phyloP scores from a whole-genome alignment of 2,888 invertebrate species.

The Apoderus coryli region DNA sequence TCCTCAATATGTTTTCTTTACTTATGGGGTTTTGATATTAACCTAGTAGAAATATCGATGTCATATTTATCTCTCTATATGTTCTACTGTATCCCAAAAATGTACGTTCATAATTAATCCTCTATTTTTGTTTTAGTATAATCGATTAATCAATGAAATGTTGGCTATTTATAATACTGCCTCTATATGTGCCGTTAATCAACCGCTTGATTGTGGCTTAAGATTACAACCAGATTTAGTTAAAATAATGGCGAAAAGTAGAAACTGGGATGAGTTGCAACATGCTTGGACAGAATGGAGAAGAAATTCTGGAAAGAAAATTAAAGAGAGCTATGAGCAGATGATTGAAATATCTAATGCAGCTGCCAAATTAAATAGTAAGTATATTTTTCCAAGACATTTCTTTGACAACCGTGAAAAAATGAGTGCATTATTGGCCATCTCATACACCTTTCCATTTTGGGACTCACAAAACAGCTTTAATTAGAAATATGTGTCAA shows the following conservation, averaged over 20 bases:
- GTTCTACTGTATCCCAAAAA: constrained; percentile 1
- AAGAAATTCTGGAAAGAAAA: constrained; percentile 64
- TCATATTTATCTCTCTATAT: constrained; percentile 3
- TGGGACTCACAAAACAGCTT: no score
- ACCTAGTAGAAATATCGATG: not conserved
- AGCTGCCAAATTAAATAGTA: constrained; percentile 67
- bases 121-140: constrained; percentile 47
- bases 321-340: constrained; percentile 68
- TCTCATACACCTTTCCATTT: no score
- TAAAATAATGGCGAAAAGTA: constrained; percentile 60
- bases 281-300: constrained; percentile 87
- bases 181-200: constrained; percentile 70
- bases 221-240: constrained; percentile 66
- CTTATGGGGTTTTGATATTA: no score
- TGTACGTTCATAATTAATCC: not conserved
- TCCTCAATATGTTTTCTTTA: no score
- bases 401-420: no score
- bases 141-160: constrained; percentile 79
- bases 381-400: no score
- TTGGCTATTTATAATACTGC: constrained; percentile 74
- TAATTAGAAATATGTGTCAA: no score
- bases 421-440: no score
- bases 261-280: constrained; percentile 80
- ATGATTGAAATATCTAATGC: constrained; percentile 66
- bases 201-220: constrained; percentile 69